phyloP scores from a whole-genome alignment of 1,140 invertebrate species.

The Eufriesea mexicana region DNA sequence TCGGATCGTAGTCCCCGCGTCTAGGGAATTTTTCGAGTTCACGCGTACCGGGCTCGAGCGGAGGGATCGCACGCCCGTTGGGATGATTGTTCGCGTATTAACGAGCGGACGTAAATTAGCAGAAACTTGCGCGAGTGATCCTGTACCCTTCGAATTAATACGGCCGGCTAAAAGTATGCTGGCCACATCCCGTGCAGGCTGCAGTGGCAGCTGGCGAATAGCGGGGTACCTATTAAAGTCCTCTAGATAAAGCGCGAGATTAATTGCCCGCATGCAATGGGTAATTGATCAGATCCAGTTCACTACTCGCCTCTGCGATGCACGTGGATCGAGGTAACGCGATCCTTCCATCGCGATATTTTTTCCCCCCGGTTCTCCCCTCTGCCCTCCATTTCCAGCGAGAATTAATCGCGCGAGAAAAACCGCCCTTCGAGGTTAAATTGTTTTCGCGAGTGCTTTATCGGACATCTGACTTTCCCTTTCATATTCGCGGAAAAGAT shows the following conservation, averaged over 20 bases:
- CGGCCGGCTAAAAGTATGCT: constrained; percentile 44
- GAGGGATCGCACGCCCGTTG: too few relatives aligned
- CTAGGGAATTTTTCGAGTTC: too few relatives aligned
- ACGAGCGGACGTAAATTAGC: constrained; percentile 22
- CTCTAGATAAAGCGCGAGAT: constrained; percentile 67
- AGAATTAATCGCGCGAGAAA: not conserved
- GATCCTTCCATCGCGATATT: not conserved
- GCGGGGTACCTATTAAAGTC: constrained; percentile 68
- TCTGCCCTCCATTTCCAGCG: too few relatives aligned
- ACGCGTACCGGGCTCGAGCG: too few relatives aligned
- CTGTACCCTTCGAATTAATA: constrained; percentile 39
- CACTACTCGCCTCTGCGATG: constrained; percentile 42
- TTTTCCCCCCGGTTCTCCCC: not conserved
- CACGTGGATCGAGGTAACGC: constrained; percentile 34
- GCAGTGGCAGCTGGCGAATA: constrained; percentile 67
- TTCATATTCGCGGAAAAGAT: too few relatives aligned
- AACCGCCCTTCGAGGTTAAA: too few relatives aligned
- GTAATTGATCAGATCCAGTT: constrained; percentile 70
- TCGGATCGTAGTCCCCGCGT: too few relatives aligned
- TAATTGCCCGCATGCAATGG: constrained; percentile 68
- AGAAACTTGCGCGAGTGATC: constrained; percentile 33
- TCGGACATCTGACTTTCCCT: too few relatives aligned
- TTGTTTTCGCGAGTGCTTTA: too few relatives aligned
- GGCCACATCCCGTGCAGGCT: constrained; percentile 56
- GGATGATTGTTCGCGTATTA: constrained; percentile 5